Conservation (phyloP, 2,888 invertebrate genomes). For the Noctua janthe region DNA sequence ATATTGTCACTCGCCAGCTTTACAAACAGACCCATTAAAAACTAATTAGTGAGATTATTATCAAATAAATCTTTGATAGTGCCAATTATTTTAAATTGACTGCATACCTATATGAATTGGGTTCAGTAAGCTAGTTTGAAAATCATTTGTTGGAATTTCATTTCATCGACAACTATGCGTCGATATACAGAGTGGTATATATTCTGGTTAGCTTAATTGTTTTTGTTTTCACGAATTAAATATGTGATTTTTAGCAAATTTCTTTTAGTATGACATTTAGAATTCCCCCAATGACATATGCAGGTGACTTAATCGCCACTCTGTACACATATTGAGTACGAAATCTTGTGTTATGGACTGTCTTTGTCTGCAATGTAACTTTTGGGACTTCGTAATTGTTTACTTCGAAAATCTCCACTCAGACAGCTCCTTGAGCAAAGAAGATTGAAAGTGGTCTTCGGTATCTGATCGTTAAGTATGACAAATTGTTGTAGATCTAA, state of each 20-base stretch:
- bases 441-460: not conserved
- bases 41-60: constrained; percentile 45
- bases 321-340: not conserved
- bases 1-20: not conserved
- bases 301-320: not conserved
- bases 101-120: constrained; percentile 6
- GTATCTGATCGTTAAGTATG: not conserved
- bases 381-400: constrained; percentile 1
- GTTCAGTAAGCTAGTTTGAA: constrained; percentile 4
- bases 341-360: not conserved
- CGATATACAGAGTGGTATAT: not conserved
- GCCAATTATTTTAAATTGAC: constrained; percentile 21
- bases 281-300: not conserved
- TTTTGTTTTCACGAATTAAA: not conserved
- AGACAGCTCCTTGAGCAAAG: not conserved
- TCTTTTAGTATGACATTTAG: too few relatives aligned
- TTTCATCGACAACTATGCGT: not conserved
- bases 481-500: not conserved
- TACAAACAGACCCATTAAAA: constrained; percentile 33
- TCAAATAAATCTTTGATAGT: constrained; percentile 48
- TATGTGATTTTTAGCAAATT: not conserved
- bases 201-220: not conserved
- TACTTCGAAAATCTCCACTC: not conserved
- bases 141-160: constrained; percentile 10
- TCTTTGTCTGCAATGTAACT: not conserved